Conservation (phyloP, 2,888 invertebrate genomes). For the Drosophila aldrichi region DNA sequence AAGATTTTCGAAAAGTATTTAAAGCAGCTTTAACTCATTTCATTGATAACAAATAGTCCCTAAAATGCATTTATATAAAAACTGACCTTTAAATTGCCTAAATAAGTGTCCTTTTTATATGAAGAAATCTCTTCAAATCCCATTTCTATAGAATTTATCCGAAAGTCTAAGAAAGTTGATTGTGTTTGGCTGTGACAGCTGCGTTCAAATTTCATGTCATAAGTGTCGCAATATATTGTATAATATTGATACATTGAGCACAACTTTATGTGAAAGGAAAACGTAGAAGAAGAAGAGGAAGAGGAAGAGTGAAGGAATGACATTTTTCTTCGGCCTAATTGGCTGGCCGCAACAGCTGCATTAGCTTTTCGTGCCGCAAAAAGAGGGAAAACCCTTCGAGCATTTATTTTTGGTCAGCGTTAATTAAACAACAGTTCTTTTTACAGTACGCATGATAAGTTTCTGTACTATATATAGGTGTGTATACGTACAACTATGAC, state of each 20-base stretch:
- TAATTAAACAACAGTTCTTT: constrained; percentile 62
- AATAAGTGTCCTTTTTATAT: not conserved
- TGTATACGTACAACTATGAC: not conserved
- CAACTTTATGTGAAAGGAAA: constrained; percentile 5
- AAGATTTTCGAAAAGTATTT: no score
- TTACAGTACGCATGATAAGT: constrained; percentile 41
- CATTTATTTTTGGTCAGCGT: constrained; percentile 2
- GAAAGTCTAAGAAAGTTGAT: not conserved
- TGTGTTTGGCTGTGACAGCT: constrained; percentile 27
- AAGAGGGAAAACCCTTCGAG: not conserved
- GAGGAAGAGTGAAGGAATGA: constrained; percentile 1
- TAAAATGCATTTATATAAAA: not conserved
- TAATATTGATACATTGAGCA: constrained; percentile 17
- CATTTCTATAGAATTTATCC: constrained; percentile 4
- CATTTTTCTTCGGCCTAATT: constrained; percentile 32
- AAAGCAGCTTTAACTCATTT: not conserved
- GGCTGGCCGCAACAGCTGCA: constrained; percentile 36
- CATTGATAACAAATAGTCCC: not conserved
- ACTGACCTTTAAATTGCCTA: constrained; percentile 3
- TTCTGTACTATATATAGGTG: not conserved
- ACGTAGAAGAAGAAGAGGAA: not conserved
- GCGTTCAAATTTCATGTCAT: constrained; percentile 20
- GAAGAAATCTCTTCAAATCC: not conserved
- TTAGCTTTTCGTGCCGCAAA: constrained; percentile 2
- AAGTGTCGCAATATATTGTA: constrained; percentile 30